Percentiles rank a stretch among this genome's conserved stretches.
Conservation (phyloP, 1,140 invertebrate genomes). For the Globodera ellingtonae region DNA sequence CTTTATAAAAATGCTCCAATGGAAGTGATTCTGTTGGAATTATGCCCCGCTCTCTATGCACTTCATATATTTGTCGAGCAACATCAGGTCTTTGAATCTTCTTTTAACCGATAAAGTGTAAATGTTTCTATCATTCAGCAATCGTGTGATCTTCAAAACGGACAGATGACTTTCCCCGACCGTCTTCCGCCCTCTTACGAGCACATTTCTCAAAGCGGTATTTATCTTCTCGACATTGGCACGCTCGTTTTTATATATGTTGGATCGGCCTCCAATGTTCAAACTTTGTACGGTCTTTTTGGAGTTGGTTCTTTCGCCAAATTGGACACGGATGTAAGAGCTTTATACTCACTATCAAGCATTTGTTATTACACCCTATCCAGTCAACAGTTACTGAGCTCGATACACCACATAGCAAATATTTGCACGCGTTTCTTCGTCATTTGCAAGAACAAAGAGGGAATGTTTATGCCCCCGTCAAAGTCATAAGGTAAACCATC, state of each 20-base stretch:
- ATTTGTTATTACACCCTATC: constrained; percentile 25
- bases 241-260: constrained; percentile 83
- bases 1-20: constrained; percentile 87
- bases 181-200: constrained; percentile 73
- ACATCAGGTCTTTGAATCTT: constrained; percentile 25
- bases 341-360: background rate
- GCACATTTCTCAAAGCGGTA: constrained; percentile 81
- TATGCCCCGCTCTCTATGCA: constrained; percentile 92
- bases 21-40: constrained; percentile 77
- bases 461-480: constrained; percentile 74
- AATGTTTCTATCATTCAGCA: constrained; percentile 10
- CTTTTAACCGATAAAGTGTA: constrained; percentile 16
- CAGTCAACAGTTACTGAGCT: constrained; percentile 79
- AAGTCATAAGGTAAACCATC: constrained; percentile 80
- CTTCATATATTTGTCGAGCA: constrained; percentile 74
- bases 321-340: constrained; percentile 73
- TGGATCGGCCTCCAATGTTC: constrained; percentile 77
- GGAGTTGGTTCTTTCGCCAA: constrained; percentile 73
- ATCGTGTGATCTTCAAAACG: background rate
- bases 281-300: constrained; percentile 77
- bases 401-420: constrained; percentile 76
- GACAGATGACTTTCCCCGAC: constrained; percentile 57
- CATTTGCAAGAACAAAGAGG: constrained; percentile 83
- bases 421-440: constrained; percentile 79
- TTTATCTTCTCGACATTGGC: constrained; percentile 86